A percentile compares a stretch with the other conserved stretches of the same genome.
Evolutionary conservation across 1,140 invertebrate genomes (phyloP).

Genomic region (Cydia amplana): DNA sequence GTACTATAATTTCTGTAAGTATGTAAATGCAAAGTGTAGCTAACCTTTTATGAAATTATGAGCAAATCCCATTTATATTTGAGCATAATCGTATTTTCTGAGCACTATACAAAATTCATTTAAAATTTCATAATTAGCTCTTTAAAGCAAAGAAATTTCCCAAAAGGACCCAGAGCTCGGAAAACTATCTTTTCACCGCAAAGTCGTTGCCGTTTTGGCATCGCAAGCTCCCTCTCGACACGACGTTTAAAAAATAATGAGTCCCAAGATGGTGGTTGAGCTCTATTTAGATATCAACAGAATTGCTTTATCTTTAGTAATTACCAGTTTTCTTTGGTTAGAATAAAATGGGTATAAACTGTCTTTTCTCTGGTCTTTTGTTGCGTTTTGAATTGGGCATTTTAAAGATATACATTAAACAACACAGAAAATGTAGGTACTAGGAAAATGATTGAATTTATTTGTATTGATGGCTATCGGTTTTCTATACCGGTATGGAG

Average conservation of each 20-base stretch:
- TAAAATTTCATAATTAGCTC: conserved; percentile 3
- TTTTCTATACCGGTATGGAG: too few relatives aligned
- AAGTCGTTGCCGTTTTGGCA: not conserved
- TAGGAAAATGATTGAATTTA: too few relatives aligned
- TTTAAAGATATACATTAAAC: not conserved
- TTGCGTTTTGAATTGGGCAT: not conserved
- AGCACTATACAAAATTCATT: not conserved
- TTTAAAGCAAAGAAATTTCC: not conserved
- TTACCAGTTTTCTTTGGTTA: conserved; percentile 1
- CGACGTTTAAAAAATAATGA: conserved; percentile 26
- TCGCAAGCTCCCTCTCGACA: not conserved
- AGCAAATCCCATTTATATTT: too few relatives aligned
- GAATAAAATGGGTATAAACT: not conserved
- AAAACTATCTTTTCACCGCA: not conserved
- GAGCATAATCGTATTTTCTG: not conserved
- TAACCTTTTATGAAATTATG: too few relatives aligned
- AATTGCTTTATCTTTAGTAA: not conserved
- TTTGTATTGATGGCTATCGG: too few relatives aligned
- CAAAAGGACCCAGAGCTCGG: not conserved
- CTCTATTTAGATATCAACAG: conserved; percentile 8
- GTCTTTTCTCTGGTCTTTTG: not conserved
- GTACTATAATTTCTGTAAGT: too few relatives aligned
- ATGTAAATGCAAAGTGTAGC: too few relatives aligned
- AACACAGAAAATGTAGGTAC: not conserved
- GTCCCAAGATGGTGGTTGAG: conserved; percentile 1